phyloP scores from a whole-genome alignment of 1,140 invertebrate species.

The Apis cerana region DNA sequence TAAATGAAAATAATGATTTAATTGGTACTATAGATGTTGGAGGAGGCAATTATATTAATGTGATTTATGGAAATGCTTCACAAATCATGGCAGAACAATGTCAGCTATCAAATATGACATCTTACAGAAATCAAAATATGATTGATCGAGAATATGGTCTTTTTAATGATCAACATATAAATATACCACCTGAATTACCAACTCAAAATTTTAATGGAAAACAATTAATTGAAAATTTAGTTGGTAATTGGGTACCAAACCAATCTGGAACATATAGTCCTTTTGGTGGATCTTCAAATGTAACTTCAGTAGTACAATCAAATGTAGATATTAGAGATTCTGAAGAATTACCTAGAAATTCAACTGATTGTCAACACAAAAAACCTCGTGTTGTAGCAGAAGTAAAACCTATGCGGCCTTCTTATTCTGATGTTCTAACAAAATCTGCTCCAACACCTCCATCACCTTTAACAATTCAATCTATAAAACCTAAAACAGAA shows the following conservation, averaged over 20 bases:
- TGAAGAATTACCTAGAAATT: conserved; percentile 66
- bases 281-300: conserved; percentile 84
- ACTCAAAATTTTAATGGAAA: conserved; percentile 76
- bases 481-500: conserved; percentile 75
- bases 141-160: conserved; percentile 78
- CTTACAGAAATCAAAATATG: conserved; percentile 70
- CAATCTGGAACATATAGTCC: conserved; percentile 91
- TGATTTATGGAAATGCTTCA: conserved; percentile 77
- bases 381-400: conserved; percentile 90
- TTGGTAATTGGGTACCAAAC: conserved; percentile 91
- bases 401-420: conserved; percentile 91
- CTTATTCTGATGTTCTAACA: conserved; percentile 90
- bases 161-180: conserved; percentile 72
- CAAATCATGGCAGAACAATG: conserved; percentile 78
- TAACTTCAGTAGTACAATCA: conserved; percentile 70
- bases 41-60: conserved; percentile 80
- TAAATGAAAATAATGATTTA: conserved; percentile 78
- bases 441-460: conserved; percentile 83
- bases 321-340: conserved; percentile 59
- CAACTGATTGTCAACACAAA: conserved; percentile 71
- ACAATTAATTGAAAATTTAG: conserved; percentile 87
- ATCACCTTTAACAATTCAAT: conserved; percentile 70
- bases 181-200: conserved; percentile 62
- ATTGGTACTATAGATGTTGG: conserved; percentile 80
- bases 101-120: conserved; percentile 68